Evolutionary conservation across 1,140 invertebrate genomes (phyloP), one percentile per base, ranked within the genome.

Genomic region (Euura lappo): DNA sequence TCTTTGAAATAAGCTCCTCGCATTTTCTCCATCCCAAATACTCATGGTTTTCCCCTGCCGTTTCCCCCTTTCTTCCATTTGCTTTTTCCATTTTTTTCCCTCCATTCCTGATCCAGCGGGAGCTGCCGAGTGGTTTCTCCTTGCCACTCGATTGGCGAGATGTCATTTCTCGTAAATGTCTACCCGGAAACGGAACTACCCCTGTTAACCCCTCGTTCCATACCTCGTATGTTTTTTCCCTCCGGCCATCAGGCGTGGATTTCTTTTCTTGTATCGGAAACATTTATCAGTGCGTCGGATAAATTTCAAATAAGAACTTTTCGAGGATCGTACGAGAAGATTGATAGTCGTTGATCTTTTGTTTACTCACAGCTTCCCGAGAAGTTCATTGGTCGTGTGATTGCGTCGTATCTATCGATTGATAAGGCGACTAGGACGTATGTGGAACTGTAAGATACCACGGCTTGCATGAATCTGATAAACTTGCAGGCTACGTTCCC

Each of bases 381-480:
- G 86, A 97, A 97, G 87, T 97, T 97, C 94, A 99, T 96, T 1
- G 97, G 97, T 86, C 96, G 93, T 6, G 95, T 97, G 80, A 99
- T 98, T 76, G 97, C 97, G 82, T 98, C 96, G 80, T 97, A 97
- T 80, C 97, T 91, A 86, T 99, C 97, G 77, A 98, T 96, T 79
- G 96, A 98, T 43, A 99, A 89, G 2, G 97, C 96, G 10, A 99
- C 97, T 46, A 99, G 90, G 5, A 98, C 96, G 81, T 98, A 98
- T 0, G 96, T 98, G 2, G 97, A 98, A 4, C 95, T 96, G 84
- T 97, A 98, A 46, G 95, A 97, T 45, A 97, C 96, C 44, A 97
- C 90, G 0, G 91, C 92, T 90, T 96, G 95, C 72, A 94, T 90
- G 84, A 95, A 97, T 79, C 92, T 93, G 80, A 95, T 94, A 74